Conservation (phyloP, 2,888 invertebrate genomes). For the Pediacus dermestoides region DNA sequence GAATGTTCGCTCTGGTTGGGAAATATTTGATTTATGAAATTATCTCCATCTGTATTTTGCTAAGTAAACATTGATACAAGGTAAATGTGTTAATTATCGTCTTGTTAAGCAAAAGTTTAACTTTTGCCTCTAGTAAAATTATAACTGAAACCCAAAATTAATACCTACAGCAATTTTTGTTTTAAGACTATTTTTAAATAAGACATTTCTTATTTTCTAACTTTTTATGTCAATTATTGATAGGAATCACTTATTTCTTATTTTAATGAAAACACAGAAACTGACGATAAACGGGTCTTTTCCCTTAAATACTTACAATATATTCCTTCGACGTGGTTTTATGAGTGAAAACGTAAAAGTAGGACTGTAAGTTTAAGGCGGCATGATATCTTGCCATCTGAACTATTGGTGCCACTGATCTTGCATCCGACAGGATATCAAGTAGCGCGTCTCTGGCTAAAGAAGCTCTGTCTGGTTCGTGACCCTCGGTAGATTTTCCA, state of each 20-base stretch:
- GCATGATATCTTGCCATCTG: slow-evolving; percentile 74
- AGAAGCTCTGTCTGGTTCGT: slow-evolving; percentile 37
- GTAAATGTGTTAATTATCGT: too few species aligned
- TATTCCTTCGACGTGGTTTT: slow-evolving; percentile 76
- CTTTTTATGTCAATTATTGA: too few species aligned
- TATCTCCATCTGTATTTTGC: too few species aligned
- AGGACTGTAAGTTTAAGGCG: slow-evolving; percentile 70
- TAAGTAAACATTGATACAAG: too few species aligned
- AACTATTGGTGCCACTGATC: slow-evolving; percentile 78
- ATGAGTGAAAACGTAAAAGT: slow-evolving; percentile 86
- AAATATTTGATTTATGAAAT: background rate
- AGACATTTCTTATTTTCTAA: too few species aligned
- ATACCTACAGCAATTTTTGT: too few species aligned
- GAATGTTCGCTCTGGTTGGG: background rate
- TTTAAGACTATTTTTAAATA: too few species aligned
- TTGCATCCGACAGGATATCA: slow-evolving; percentile 84
- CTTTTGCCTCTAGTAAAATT: too few species aligned
- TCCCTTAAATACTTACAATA: slow-evolving; percentile 60
- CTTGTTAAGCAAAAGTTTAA: too few species aligned
- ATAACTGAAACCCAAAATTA: too few species aligned
- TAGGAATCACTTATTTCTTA: too few species aligned
- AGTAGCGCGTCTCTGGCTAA: slow-evolving; percentile 68
- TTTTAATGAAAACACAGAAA: too few species aligned
- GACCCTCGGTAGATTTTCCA: slow-evolving; percentile 21
- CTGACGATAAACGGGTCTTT: background rate